These are phyloP conservation scores for Rhopalosiphum nymphaeae DNA, from an alignment of 2,888 invertebrate genomes.

Conservation along the genomic window DNA sequence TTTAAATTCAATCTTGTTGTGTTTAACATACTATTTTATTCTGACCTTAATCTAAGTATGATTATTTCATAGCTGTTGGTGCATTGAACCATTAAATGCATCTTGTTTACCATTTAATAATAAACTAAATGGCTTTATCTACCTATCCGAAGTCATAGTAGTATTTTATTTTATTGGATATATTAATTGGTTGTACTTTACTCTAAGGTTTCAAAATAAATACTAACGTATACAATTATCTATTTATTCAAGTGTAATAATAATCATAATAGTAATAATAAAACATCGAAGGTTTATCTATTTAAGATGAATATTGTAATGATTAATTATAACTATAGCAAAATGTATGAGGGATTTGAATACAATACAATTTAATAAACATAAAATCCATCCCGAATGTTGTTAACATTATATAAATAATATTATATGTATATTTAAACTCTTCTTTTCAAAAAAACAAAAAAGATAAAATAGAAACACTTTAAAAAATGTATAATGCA, in stretches of 20 bases:
- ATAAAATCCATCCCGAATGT: not conserved
- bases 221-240: not conserved
- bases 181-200: not conserved
- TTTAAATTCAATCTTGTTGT: not conserved
- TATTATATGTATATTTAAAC: not conserved
- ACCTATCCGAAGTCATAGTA: not conserved
- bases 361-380: not conserved
- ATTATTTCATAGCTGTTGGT: not conserved
- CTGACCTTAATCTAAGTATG: not conserved
- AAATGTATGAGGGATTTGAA: not conserved
- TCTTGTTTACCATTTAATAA: not conserved
- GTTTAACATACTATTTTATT: conserved; percentile 17
- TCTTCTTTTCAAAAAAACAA: not conserved
- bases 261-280: not conserved
- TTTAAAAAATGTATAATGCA: conserved; percentile 8
- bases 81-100: not conserved
- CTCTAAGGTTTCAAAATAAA: not conserved
- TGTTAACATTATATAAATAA: not conserved
- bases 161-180: not conserved
- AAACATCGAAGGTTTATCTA: not conserved
- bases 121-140: not conserved
- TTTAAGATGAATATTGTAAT: not conserved
- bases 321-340: not conserved
- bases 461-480: conserved; percentile 22
- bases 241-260: not conserved